Conservation (phyloP, 2,888 invertebrate genomes). For the Lordiphosa andalusiaca region DNA sequence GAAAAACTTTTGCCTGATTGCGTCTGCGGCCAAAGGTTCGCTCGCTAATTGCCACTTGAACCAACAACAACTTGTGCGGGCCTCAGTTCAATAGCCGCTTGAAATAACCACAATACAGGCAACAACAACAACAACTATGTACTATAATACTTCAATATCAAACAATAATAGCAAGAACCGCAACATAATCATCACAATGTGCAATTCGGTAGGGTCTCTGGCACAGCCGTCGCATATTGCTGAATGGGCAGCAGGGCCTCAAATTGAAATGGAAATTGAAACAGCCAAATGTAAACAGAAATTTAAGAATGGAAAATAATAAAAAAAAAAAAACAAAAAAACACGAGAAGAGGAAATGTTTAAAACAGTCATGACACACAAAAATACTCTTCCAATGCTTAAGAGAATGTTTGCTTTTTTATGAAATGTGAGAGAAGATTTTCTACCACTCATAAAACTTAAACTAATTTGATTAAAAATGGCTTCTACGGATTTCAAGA, state of each 20-base stretch:
- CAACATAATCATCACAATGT: slow-evolving; percentile 20
- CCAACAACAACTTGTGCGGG: slow-evolving; percentile 41
- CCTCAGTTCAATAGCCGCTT: slow-evolving; percentile 54
- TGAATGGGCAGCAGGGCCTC: slow-evolving; percentile 18
- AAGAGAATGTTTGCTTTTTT: no score
- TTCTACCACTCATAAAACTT: no score
- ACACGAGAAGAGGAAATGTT: no score
- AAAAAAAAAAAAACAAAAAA: not conserved
- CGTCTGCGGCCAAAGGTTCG: slow-evolving; percentile 19
- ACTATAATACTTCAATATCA: slow-evolving; percentile 31
- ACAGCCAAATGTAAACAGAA: slow-evolving; percentile 53
- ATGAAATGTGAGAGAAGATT: no score
- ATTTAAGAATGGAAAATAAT: slow-evolving; percentile 28
- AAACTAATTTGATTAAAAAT: no score
- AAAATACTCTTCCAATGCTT: no score
- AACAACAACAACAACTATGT: slow-evolving; percentile 18
- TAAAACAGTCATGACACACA: no score
- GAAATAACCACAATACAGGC: slow-evolving; percentile 24
- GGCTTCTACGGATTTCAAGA: no score
- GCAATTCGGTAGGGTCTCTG: slow-evolving; percentile 7
- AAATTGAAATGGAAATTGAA: slow-evolving; percentile 3
- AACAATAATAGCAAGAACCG: slow-evolving; percentile 32
- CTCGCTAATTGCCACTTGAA: slow-evolving; percentile 63
- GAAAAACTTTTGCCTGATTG: slow-evolving; percentile 28
- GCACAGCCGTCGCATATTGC: not conserved